Evolutionary conservation across 2,888 invertebrate genomes (phyloP), one percentile per base, ranked within the genome.

Genomic region (Drosophila gaucha): DNA sequence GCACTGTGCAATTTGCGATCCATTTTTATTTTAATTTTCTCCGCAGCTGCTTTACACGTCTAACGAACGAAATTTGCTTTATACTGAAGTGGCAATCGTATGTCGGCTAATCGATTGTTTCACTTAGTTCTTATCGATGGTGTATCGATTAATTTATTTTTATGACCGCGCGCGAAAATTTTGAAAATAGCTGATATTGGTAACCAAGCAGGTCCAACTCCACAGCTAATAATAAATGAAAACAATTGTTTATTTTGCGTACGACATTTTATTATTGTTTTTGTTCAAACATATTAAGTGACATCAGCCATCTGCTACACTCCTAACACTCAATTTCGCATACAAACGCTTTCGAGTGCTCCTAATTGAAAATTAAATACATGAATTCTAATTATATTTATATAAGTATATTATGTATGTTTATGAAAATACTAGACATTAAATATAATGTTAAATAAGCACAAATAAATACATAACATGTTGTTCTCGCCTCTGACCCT

Each of bases 1-100:
- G 96, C 95, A 86, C 97, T 95, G 88, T 97, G 97, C 58, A 98
- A 92, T 78, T 95, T 94, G 2, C 71, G 83, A 10, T 90, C 89
- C 91, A 91, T 91, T 41, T 75, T 77, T 33, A 30, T 8, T 24
- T 14, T 10, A 24, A 18, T 39, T 50, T 14, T n/a, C 46, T 28
- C 50, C 24, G 24, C 38, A 22, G 18, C 12, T 5, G 8, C 16
- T 8, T 4, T 16, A 8, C 24, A 20, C 24, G 60, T 38, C 14
- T 22, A 46, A 31, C 47, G 47, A 68, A 54, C 26, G 33, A 16
- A 55, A 38, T 55, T 33, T 35, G n/a, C 41, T 43, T 49, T 47
- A 28, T 41, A 33, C 22, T 43, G 10, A 31, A 9, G 9, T 33
- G 24, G 14, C 33, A 33, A 16, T 33, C 6, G 26, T n/a, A 16